Base-by-base conservation (phyloP, 2,113 vertebrate species). In the Seriola dumerili region DNA sequence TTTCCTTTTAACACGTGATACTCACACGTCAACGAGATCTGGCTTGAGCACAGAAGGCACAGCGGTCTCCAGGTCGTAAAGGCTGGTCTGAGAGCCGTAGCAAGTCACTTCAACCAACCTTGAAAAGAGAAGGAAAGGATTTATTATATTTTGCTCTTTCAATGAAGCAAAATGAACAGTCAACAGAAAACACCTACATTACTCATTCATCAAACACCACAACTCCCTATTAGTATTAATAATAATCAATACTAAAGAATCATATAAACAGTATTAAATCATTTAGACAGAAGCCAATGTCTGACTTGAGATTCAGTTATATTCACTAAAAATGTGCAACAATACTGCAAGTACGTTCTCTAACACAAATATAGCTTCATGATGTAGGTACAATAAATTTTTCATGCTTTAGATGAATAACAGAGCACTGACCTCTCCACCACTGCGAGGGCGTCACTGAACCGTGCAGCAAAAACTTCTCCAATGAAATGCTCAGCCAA, bases 21-120 rank as follows among this genome's bases (percentile, higher is more conserved):
- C 98, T 99, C 91, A 99, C 98, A 99, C 98, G 46, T 99, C 98
- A 4, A 96, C 97, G 72, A 99, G 97, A 94, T 99, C 98, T 1
- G 98, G 98, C 86, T 99, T 99, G 82, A 99, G 86, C 14, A 99
- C 98, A 6, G 97, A 99, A 34, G 98, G 98, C 81, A 99, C 98
- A 0, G 97, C 98, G 1, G 98, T 99, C 90, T 99, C 98, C 21
- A 99, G 96, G 94, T 99, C 98, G 86, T 99, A 99, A 81, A 99
- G 91, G 65, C 97, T 98, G 77, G 97, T 97, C 87, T 98, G 98
- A 76, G 98, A 99, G 68, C 97, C 97, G 0, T 99, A 99, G 23
- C 98, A 93, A 0, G 97, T 99, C 74, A 99, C 96, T 88, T 99
- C 97, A 1, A 99, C 98, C 94, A 99, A 36, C 89, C 98, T 99